Conservation (phyloP, 2,113 vertebrate genomes). For the Myanophis thanlyinensis region DNA sequence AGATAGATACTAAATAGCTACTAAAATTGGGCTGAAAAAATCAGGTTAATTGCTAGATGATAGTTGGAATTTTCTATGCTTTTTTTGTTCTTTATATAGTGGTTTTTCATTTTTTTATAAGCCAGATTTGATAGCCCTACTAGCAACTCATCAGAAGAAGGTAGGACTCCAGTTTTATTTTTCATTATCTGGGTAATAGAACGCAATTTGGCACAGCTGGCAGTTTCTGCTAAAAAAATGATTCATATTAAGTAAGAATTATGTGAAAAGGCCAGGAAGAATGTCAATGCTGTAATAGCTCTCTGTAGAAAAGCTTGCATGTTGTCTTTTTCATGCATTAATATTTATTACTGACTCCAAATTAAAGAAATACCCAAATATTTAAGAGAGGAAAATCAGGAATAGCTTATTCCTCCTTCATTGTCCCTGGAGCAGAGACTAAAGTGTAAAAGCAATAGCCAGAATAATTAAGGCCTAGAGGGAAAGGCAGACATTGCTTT, state of each 20-base stretch:
- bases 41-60: background rate
- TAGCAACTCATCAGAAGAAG: background rate
- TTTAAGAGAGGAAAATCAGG: background rate
- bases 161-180: slow-evolving; percentile 11
- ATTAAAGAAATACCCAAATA: background rate
- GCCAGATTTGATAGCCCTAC: background rate
- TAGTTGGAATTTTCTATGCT: background rate
- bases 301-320: background rate
- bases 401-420: background rate
- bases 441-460: background rate
- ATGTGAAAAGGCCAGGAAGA: slow-evolving; percentile 18
- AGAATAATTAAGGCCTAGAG: background rate
- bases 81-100: background rate
- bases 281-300: background rate
- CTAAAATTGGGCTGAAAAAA: background rate
- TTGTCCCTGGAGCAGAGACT: background rate
- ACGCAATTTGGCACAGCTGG: slow-evolving; percentile 31
- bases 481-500: background rate
- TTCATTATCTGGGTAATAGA: slow-evolving; percentile 21
- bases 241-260: slow-evolving; percentile 21
- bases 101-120: background rate
- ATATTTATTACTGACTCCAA: slow-evolving; percentile 13
- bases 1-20: background rate
- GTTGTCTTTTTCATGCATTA: slow-evolving; percentile 16
- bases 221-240: slow-evolving; percentile 1